Evolutionary conservation across 2,113 vertebrate species (phyloP), one percentile per base, ranked within the genome.

Genomic region (Microcebus jonahi): DNA sequence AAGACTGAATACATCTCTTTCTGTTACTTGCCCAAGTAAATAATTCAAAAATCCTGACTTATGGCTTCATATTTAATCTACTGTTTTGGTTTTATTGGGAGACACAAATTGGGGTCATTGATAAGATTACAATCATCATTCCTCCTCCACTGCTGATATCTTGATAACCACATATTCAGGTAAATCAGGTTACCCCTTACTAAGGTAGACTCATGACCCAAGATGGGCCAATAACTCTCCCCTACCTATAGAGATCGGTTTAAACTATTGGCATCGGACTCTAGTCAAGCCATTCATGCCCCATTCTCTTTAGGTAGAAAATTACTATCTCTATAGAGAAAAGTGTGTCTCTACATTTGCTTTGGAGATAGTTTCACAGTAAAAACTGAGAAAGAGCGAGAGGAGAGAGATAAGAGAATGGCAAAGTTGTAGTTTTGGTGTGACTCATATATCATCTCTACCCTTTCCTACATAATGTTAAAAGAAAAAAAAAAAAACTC

Each of bases 21-120:
- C 18, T 75, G 3, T 73, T 88, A 53, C 68, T 87, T 90, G 23
- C 45, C 79, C 14, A 45, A 91, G 20, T 13, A 53, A 57, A 57
- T 57, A 57, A 57, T 27, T 97, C n/a, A 57, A 18, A 77, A 86
- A 89, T 91, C 27, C 59, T 75, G 18, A 93, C 57, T 17, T 65
- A 73, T 20, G 5, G 14, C 6, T 89, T 55, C 77, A 93, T 18
- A 34, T n/a, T 67, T 55, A 82, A 71, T 57, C 59, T 82, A n/a
- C 63, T 42, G 6, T 27, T 96, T 88, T 79, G 36, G 29, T 63
- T 5, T 90, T 70, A 73, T 9, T 91, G 34, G 5, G 9, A 95
- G 48, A 68, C 5, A 71, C 14, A 70, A 77, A 39, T 29, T 36
- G 14, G 23, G 31, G 27, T 86, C 45, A 93, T 10, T 29, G 39